Evolutionary conservation across 2,113 vertebrate genomes (phyloP), one percentile per base, ranked within the genome.

Genomic region (Globicephala melas): DNA sequence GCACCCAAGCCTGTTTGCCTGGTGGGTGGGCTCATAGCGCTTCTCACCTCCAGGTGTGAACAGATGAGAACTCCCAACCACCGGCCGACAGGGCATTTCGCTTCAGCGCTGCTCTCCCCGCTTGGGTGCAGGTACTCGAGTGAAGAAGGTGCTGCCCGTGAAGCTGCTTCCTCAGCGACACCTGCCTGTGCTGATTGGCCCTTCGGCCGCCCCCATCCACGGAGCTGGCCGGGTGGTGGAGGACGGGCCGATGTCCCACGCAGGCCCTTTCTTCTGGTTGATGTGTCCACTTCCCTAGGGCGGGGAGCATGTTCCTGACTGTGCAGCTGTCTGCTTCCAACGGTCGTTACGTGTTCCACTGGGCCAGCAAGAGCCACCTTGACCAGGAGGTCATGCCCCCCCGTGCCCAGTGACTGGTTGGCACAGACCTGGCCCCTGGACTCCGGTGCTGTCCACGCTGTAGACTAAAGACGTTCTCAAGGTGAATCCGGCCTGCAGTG

Each of bases 121-220:
- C 18, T 5, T 10, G 26, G 20, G 33, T 0, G 33, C 4, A 1
- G 17, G 23, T 3, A 28, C 31, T 1, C 0, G 18, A 10, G 47
- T 17, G 5, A 21, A 21, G 74, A 21, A 14, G 25, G 2, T 3
- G 11, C 2, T 0, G 0, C n/a, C 2, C 7, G 2, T 0, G 26
- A 38, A 21, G 41, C 0, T 53, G 2, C 6, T 12, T 23, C 33
- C 2, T 33, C 3, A 6, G 15, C 15, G 8, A 0, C 50, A 0
- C 1, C 20, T 28, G 50, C 76, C 12, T 15, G 25, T 9, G 25
- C 47, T 17, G 8, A n/a, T 20, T 38, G 1, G 8, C 47, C 25
- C 1, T 0, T 8, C 33, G 25, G n/a, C 26, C 8, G 6, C 33
- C 68, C 76, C 25, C 2, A 0, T 0, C 0, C 3, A 4, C 2